Conservation (phyloP, 2,113 vertebrate species). For the Siphamia tubifer region DNA sequence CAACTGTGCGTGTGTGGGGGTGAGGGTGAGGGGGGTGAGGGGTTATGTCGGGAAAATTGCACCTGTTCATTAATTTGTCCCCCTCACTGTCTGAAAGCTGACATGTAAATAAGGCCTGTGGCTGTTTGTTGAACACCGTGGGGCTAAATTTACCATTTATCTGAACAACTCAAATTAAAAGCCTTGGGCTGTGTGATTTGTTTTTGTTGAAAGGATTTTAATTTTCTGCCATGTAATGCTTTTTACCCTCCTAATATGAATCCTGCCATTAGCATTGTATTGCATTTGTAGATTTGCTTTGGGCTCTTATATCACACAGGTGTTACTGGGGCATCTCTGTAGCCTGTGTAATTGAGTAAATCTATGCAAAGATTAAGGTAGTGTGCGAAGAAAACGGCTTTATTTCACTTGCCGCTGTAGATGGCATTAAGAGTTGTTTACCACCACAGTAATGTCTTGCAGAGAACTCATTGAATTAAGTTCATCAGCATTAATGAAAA, state of each 20-base stretch:
- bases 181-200: not conserved
- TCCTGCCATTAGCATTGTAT: not conserved
- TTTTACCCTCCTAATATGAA: not conserved
- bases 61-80: constrained; percentile 20
- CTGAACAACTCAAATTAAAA: constrained; percentile 4
- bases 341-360: constrained; percentile 39
- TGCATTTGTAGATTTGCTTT: constrained; percentile 13
- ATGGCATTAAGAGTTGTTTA: constrained; percentile 64
- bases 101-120: not conserved
- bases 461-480: constrained; percentile 66
- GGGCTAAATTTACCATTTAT: not conserved
- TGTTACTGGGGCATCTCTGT: constrained; percentile 26
- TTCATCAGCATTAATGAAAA: constrained; percentile 61
- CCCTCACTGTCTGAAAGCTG: not conserved
- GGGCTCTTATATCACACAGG: constrained; percentile 20
- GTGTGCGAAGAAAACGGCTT: constrained; percentile 47
- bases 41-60: not conserved
- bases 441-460: constrained; percentile 35
- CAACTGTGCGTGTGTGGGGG: not conserved
- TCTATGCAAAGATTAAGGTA: constrained; percentile 53
- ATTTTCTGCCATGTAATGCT: not conserved
- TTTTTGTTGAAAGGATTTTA: constrained; percentile 4
- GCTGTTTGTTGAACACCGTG: not conserved
- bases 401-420: constrained; percentile 44
- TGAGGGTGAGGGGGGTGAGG: too few species aligned